A percentile compares a stretch with the other conserved stretches of the same genome.
These are phyloP conservation scores for Sebastes baramenuke DNA, from an alignment of 2,797 vertebrate species.

Conservation along the genomic window DNA sequence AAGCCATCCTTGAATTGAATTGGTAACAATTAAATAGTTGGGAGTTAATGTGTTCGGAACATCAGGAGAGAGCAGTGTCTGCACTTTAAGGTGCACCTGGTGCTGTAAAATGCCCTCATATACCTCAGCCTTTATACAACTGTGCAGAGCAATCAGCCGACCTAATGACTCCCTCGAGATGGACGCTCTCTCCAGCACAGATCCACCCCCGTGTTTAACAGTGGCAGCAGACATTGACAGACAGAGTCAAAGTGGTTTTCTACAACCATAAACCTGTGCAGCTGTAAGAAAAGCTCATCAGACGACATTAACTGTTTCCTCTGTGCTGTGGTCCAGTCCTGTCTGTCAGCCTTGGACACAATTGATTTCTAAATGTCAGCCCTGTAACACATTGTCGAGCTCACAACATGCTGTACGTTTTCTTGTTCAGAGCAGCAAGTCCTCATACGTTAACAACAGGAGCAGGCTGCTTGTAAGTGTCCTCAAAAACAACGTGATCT, in stretches of 20 bases:
- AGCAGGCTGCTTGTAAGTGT: not conserved
- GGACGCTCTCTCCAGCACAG: constrained; percentile 4
- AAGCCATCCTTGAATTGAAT: constrained; percentile 40
- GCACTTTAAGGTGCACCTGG: constrained; percentile 31
- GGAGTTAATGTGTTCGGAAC: constrained; percentile 22
- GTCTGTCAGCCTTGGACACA: not conserved
- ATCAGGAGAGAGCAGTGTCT: constrained; percentile 6
- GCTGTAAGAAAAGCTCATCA: not conserved
- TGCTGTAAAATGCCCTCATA: constrained; percentile 39
- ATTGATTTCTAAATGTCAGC: not conserved
- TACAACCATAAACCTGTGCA: not conserved
- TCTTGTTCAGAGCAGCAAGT: not conserved
- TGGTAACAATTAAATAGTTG: constrained; percentile 27
- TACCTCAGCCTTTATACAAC: constrained; percentile 21
- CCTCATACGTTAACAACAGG: not conserved
- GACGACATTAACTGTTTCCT: not conserved
- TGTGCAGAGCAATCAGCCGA: constrained; percentile 41
- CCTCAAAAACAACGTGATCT: not conserved
- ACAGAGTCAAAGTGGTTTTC: constrained; percentile 1
- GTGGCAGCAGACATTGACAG: not conserved
- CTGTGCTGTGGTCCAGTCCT: not conserved
- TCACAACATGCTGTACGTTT: not conserved
- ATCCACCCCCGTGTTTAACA: constrained; percentile 24
- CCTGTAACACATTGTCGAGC: not conserved
- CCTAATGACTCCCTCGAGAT: constrained; percentile 43